Base-by-base conservation (phyloP, 2,888 invertebrate genomes). In the Drosophila lutescens region DNA sequence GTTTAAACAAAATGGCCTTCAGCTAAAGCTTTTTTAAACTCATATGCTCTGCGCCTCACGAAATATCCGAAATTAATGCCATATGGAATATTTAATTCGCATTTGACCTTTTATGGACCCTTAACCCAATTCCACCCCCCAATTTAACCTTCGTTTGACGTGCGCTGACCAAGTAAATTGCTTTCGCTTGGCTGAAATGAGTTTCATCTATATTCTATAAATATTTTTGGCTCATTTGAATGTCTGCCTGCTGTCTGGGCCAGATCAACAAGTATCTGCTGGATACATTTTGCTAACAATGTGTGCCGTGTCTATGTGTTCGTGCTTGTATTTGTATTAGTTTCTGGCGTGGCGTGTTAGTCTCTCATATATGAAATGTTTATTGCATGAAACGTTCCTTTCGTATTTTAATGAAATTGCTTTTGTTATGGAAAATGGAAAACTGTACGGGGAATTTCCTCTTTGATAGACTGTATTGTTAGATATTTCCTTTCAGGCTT, bases 201-300 rank as follows among this genome's bases (percentile, higher is more conserved):
- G 63, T 53, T 58, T 44, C 71, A 85, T 76, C 41, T 69, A 56
- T 66, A 59, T 71, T 76, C 78, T 63, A 85, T 87, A 85, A 80
- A 83, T 79, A 78, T 72, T 76, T 69, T 63, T 55, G 66, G 66
- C 68, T 85, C 71, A 79, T 81, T 87, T 87, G 62, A 77, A 77
- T 87, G 81, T 86, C 20, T 56, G 55, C 55, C 55, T 20, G 55
- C 46, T 56, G 85, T 79, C 74, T 84, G 82, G 74, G 53, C 66
- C 17, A 66, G 70, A 46, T 73, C 56, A 55, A 56, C 71, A 71
- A 46, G 62, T 69, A 69, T 62, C 46, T 69, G 51, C 20, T 44
- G 32, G 66, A 55, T 67, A 49, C 30, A 36, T 54, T 65, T 55
- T 50, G n/a, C 38, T 34, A 32, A 17, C 51, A 17, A 23, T 51